Percentiles rank a stretch among this genome's conserved stretches.
Evolutionary conservation across 2,113 vertebrate genomes (phyloP).

Genomic region (Hemibates koningsi): DNA sequence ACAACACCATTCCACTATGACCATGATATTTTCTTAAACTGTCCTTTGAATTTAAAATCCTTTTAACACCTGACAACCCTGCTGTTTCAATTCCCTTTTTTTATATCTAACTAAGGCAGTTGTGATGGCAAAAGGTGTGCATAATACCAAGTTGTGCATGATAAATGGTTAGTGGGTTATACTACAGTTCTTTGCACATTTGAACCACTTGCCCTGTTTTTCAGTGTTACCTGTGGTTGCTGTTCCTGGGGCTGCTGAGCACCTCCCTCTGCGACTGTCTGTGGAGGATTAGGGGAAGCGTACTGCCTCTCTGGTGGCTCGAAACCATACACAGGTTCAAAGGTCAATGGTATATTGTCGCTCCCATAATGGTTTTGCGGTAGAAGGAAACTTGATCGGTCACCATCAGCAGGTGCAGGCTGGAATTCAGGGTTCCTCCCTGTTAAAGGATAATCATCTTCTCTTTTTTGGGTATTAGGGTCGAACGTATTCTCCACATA

Average conservation of each 20-base stretch:
- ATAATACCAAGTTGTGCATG: background rate
- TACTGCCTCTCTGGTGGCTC: conserved; percentile 10
- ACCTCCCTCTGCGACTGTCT: background rate
- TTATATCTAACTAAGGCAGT: background rate
- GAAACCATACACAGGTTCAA: conserved; percentile 2
- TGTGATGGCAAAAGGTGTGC: background rate
- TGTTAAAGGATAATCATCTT: conserved; percentile 53
- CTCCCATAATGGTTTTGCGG: background rate
- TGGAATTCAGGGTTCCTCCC: conserved; percentile 38
- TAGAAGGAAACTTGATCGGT: background rate
- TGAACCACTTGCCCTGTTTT: background rate
- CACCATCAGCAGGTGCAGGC: background rate
- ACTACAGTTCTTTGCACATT: background rate
- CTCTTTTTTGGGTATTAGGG: conserved; percentile 44
- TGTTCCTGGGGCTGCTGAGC: background rate
- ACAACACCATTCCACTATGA: background rate
- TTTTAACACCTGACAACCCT: background rate
- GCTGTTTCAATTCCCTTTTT: background rate
- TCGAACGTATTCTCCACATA: conserved; percentile 54
- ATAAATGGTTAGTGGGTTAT: background rate
- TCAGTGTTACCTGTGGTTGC: conserved; percentile 37
- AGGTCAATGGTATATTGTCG: background rate
- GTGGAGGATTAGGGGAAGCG: background rate
- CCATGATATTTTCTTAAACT: background rate
- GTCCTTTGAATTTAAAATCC: background rate